A percentile compares a stretch with the other conserved stretches of the same genome.
phyloP scores from a whole-genome alignment of 2,888 invertebrate genomes.

The Agonopterix subpropinquella region DNA sequence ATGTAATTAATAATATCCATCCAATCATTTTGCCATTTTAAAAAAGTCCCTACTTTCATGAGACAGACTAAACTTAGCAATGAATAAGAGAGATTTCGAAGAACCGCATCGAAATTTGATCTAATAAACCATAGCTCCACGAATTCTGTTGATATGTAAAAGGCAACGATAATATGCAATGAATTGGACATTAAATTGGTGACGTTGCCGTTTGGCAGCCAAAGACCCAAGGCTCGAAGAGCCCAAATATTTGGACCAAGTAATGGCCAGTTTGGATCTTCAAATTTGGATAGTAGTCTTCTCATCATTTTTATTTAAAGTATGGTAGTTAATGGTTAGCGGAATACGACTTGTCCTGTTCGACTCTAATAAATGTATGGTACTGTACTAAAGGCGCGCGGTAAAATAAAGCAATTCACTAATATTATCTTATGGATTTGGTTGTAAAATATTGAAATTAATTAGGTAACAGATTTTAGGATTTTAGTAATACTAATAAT shows the following conservation, averaged over 20 bases:
- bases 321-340: no score
- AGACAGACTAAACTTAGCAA: constrained; percentile 55
- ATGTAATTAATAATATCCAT: constrained; percentile 36
- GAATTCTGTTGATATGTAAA: constrained; percentile 51
- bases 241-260: constrained; percentile 42
- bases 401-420: no score
- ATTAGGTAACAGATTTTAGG: no score
- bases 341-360: no score
- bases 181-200: constrained; percentile 12
- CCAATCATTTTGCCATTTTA: constrained; percentile 49
- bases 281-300: not conserved
- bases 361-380: no score
- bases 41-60: constrained; percentile 45
- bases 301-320: no score
- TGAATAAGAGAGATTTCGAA: constrained; percentile 48
- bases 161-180: constrained; percentile 28
- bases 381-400: no score
- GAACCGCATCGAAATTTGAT: constrained; percentile 36
- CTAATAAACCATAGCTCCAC: constrained; percentile 50
- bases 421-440: no score
- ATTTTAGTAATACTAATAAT: no score
- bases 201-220: constrained; percentile 26
- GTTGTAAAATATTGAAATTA: no score
- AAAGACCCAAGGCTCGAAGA: constrained; percentile 42
- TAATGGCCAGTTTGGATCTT: constrained; percentile 22